Base-by-base conservation (phyloP, 2,888 invertebrate genomes). In the Acheta domesticus region DNA sequence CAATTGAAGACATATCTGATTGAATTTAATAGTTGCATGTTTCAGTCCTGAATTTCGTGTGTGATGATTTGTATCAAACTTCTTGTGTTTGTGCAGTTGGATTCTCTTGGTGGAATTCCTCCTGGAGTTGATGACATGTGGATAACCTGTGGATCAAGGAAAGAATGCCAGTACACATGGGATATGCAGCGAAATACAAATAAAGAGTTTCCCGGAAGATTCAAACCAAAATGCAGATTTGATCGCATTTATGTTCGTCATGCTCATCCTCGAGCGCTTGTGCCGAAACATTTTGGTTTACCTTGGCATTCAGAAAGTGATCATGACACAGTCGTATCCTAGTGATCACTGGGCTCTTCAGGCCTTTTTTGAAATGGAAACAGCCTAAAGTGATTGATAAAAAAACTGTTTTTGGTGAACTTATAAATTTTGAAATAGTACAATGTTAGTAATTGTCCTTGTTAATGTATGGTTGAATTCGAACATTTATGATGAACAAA, bases 301-400 rank as follows among this genome's bases (percentile, higher is more conserved):
- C 86, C n/a, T 88, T 77, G 90, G 90, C 19, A 82, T 89, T 3
- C 87, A 90, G 83, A 87, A 88, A 81, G 83, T 89, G 12, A 80
- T 85, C 19, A 85, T 86, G 8, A 88, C 88, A 78, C 87, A 87
- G 81, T 84, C 87, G 78, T 90, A 89, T 83, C 89, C 89, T 5
- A 89, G 89, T 83, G 90, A 90, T 84, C 90, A 90, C 83, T 90
- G 90, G 90, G 90, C 89, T 1, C 84, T 90, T 23, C 80, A 85
- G 21, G 83, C 87, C 76, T 83, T 83, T 81, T 85, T 87, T 83
- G 82, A 85, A 3, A 80, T 83, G 48, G 79, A 80, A 62, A 1
- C 14, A 19, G 62, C 36, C 8, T 4, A 36, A 36, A 36, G 36
- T 36, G 36, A 77, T 21, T n/a, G 14, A n/a, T 79, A 48, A 80